Evolutionary conservation across 2,113 vertebrate species (phyloP).

Genomic region (Solea solea): DNA sequence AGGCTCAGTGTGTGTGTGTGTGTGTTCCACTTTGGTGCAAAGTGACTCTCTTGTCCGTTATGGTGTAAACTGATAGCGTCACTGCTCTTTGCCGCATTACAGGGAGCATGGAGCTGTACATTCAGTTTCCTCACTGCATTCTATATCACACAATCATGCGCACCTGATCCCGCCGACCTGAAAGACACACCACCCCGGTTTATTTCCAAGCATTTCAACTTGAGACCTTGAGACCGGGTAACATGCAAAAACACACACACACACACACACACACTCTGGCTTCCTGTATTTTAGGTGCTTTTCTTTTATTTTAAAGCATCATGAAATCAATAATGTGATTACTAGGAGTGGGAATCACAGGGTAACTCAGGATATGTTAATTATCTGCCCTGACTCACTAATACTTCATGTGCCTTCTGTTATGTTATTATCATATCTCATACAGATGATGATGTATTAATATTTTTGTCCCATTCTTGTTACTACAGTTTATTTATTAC

Average conservation of each 20-base stretch:
- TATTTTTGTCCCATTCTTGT: too few relatives aligned
- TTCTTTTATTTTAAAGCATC: background rate
- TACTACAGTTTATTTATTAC: too few relatives aligned
- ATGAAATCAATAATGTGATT: too few relatives aligned
- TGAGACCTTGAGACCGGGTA: constrained; percentile 32
- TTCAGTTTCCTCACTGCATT: constrained; percentile 74
- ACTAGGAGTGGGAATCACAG: too few relatives aligned
- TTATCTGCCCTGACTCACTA: too few relatives aligned
- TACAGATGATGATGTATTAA: too few relatives aligned
- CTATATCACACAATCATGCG: constrained; percentile 69
- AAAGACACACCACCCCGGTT: constrained; percentile 48
- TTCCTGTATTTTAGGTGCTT: background rate
- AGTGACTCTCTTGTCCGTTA: constrained; percentile 72
- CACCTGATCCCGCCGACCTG: constrained; percentile 67
- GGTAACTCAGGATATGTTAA: too few relatives aligned
- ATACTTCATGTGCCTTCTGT: too few relatives aligned
- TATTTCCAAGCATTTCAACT: constrained; percentile 58
- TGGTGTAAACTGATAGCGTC: constrained; percentile 76
- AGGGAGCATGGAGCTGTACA: constrained; percentile 68
- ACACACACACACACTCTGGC: constrained; percentile 5
- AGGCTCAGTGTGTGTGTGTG: constrained; percentile 42
- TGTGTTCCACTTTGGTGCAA: constrained; percentile 75
- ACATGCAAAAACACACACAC: constrained; percentile 15
- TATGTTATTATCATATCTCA: too few relatives aligned
- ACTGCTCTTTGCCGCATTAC: constrained; percentile 72